Conservation (phyloP, 2,888 invertebrate genomes). For the Leptinotarsa tumamoca region DNA sequence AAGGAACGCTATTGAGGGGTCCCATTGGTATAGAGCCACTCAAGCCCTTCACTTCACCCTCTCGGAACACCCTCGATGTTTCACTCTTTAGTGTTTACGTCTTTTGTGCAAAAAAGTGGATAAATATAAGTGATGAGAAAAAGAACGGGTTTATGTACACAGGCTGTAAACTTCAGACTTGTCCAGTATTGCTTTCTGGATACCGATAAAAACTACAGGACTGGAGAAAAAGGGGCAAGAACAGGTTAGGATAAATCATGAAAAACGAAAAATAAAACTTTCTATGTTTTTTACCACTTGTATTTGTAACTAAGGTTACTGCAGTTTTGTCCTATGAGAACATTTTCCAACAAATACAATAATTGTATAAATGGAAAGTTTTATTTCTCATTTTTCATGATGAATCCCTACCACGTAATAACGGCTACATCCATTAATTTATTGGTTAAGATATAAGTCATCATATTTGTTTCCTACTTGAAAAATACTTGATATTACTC, state of each 20-base stretch:
- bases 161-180: constrained; percentile 11
- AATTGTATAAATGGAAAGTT: too few relatives aligned
- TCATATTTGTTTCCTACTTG: too few relatives aligned
- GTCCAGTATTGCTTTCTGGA: constrained; percentile 16
- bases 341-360: too few relatives aligned
- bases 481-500: too few relatives aligned
- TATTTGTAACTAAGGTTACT: too few relatives aligned
- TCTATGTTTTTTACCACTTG: too few relatives aligned
- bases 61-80: constrained; percentile 28
- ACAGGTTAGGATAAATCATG: background rate
- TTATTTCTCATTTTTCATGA: too few relatives aligned
- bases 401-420: too few relatives aligned
- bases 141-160: constrained; percentile 1
- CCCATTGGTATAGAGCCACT: constrained; percentile 47
- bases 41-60: constrained; percentile 40
- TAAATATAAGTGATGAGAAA: constrained; percentile 42
- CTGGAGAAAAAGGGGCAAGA: background rate
- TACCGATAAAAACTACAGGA: background rate
- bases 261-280: too few relatives aligned
- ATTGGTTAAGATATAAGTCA: too few relatives aligned
- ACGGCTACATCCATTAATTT: too few relatives aligned
- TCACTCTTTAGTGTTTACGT: constrained; percentile 36
- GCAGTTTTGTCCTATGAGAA: too few relatives aligned
- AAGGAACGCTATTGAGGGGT: constrained; percentile 52
- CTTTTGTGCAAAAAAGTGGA: constrained; percentile 42